Percentiles rank a stretch among this genome's conserved stretches.
These are phyloP conservation scores for Nomada fabriciana DNA, from an alignment of 2,888 invertebrate species.

Conservation along the genomic window DNA sequence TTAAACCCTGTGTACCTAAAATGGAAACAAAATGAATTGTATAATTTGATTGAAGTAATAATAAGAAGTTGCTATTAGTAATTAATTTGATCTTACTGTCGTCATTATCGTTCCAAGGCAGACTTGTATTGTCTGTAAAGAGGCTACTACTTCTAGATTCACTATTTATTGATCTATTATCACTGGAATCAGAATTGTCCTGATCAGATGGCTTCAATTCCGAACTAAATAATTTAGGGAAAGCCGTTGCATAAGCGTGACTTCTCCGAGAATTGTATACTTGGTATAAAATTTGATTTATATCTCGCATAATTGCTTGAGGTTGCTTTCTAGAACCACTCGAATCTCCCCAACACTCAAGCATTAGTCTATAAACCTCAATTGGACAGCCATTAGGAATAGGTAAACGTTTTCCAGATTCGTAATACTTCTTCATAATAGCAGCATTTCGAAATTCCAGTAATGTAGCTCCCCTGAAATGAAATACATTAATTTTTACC, in stretches of 20 bases:
- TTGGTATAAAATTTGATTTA: conserved; percentile 92
- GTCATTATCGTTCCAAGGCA: conserved; percentile 79
- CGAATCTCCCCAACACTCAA: conserved; percentile 92
- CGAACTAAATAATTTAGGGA: conserved; percentile 80
- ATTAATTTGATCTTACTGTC: conserved; percentile 67
- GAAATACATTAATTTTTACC: neutral
- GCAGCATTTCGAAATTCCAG: conserved; percentile 77
- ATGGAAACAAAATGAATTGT: conserved; percentile 5
- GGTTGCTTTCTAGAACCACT: conserved; percentile 90
- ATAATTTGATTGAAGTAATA: neutral
- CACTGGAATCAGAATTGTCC: conserved; percentile 71
- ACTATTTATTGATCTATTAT: conserved; percentile 80
- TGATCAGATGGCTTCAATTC: conserved; percentile 51
- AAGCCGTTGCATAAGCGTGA: conserved; percentile 87
- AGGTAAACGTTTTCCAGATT: conserved; percentile 89
- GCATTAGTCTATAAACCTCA: conserved; percentile 91
- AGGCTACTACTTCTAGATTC: conserved; percentile 79
- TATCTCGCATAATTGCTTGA: conserved; percentile 94
- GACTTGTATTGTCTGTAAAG: conserved; percentile 78
- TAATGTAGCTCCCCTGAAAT: conserved; percentile 88
- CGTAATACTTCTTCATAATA: conserved; percentile 87
- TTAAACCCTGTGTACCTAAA: conserved; percentile 64
- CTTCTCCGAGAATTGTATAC: conserved; percentile 88
- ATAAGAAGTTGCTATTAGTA: neutral
- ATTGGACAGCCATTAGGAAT: conserved; percentile 89